Evolutionary conservation across 2,888 invertebrate genomes (phyloP), one percentile per base, ranked within the genome.

Genomic region (Cosmopolites sordidus): DNA sequence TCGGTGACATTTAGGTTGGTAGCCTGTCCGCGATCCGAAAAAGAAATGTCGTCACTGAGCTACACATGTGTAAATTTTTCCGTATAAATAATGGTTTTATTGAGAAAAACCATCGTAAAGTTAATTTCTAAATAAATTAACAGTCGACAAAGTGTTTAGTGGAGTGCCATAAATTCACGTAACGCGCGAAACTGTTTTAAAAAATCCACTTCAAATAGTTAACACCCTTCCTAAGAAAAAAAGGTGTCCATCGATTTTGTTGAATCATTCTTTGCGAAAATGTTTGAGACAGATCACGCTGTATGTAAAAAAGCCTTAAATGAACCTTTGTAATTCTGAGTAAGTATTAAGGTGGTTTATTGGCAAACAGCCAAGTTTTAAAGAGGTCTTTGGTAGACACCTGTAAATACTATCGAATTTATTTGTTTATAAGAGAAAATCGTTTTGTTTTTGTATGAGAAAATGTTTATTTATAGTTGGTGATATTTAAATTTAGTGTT

Each of bases 1-100:
- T 40, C 9, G 40, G 40, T 16, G 16, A 8, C 8, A 39, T 43
- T 27, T 49, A 17, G 8, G 46, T 58, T 58, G 57, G 54, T 37
- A 54, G 12, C 29, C 22, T 41, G 50, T 29, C 58, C 58, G 62
- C 64, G 60, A 64, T 63, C 65, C 54, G 61, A 65, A 64, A 64
- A 66, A 69, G 70, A 69, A 71, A 73, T 73, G 73, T 73, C 73
- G 72, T 71, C 72, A 71, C 64, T 63, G 65, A 62, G 62, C 69
- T 72, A 73, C 73, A 74, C 74, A 73, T 74, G 73, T 73, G 72
- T 71, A 70, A 66, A 69, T 68, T 71, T 73, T 73, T 65, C 69
- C 70, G 62, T 64, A 65, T 67, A 69, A 68, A 58, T 64, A 60
- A 60, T 59, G 60, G 53, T 59, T 61, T 64, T 60, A 57, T 48